Conservation (phyloP, 1,140 invertebrate genomes). For the Hyles euphorbiae region DNA sequence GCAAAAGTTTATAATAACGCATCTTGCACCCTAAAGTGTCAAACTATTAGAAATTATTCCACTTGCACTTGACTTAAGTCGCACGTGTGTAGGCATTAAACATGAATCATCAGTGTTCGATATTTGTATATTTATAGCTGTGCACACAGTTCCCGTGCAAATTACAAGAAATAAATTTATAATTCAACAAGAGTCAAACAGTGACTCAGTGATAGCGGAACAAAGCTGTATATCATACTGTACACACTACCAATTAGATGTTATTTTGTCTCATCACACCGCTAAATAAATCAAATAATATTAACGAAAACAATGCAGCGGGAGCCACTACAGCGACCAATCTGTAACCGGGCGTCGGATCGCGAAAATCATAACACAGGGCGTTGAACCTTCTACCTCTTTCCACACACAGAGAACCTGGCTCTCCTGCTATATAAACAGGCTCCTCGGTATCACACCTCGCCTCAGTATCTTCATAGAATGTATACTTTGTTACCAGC, state of each 20-base stretch:
- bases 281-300: constrained; percentile 62
- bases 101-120: too few species aligned
- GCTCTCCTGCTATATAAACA: constrained; percentile 41
- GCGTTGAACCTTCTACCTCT: constrained; percentile 39
- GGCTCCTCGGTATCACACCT: constrained; percentile 47
- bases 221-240: too few species aligned
- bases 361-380: constrained; percentile 53
- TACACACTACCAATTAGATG: constrained; percentile 20
- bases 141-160: too few species aligned
- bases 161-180: too few species aligned
- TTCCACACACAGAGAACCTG: constrained; percentile 51
- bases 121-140: too few species aligned
- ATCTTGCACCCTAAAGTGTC: neutral
- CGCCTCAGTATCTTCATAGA: constrained; percentile 38
- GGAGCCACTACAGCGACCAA: constrained; percentile 50
- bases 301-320: constrained; percentile 52
- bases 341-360: constrained; percentile 55
- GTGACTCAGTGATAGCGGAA: too few species aligned
- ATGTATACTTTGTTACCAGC: constrained; percentile 50
- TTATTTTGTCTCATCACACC: constrained; percentile 54
- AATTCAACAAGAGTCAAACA: neutral
- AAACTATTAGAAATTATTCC: neutral
- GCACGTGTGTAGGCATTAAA: too few species aligned
- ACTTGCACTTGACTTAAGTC: too few species aligned
- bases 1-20: too few species aligned